Evolutionary conservation across 1,140 invertebrate genomes (phyloP), one percentile per base, ranked within the genome.

Genomic region (Eumaeus atala): DNA sequence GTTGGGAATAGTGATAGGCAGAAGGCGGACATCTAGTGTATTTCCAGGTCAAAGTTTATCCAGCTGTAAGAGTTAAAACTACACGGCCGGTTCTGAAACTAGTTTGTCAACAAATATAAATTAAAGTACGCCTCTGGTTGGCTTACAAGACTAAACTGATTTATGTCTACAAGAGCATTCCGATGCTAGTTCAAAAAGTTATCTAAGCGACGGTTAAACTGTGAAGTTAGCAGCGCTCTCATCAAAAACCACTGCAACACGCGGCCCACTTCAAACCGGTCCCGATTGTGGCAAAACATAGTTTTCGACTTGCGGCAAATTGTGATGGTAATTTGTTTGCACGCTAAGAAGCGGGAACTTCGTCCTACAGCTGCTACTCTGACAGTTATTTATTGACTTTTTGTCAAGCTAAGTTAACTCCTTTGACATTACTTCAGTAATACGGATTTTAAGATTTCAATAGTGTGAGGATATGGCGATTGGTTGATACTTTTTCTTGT

Each of bases 331-430:
- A 62, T 58, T 58, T 62, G 56, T 62, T 59, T 62, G 47, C 49
- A 49, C 40, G 52, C 49, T 35, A 61, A 58, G 37, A 58, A 51
- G 53, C 51, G 51, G 47, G 54, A 44, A 56, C 56, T 59, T 62
- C 54, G 49, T 53, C 37, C 37, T 51, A 54, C 47, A 54, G 37
- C 42, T 51, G 36, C 18, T 52, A 48, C 44, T 56, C 48, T 53
- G 56, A 62, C 49, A 62, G 56, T 49, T 62, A 62, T 62, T 62
- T 58, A 58, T 62, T 51, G 56, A 62, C 48, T 62, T 51, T 38
- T 48, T 38, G 42, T 34, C 44, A 42, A 48, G 34, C 44, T 53
- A 53, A 28, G 21, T 28, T 28, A 51, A 50, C 58, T 51, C 48
- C 54, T 56, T 53, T 44, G 54, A 49, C 56, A 44, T 56, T 56